Conservation (phyloP, 2,888 invertebrate species). For the Orthonychiurus folsomi region DNA sequence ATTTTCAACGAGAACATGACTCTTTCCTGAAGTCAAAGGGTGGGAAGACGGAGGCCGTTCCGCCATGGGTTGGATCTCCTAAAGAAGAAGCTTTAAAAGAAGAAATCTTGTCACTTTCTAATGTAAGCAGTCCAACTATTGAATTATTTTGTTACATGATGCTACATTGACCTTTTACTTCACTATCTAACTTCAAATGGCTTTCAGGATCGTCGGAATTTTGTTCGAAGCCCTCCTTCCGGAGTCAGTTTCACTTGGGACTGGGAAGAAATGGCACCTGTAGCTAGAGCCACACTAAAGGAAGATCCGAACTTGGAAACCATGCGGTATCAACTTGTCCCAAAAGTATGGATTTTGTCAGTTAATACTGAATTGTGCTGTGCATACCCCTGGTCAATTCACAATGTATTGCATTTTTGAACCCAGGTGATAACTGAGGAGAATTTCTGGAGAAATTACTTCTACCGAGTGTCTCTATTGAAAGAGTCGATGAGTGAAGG, state of each 20-base stretch:
- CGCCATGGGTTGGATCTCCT: slow-evolving; percentile 91
- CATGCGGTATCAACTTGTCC: slow-evolving; percentile 98
- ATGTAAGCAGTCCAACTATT: no score
- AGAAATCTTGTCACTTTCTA: slow-evolving; percentile 87
- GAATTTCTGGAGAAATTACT: slow-evolving; percentile 99
- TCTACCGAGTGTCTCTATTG: slow-evolving; percentile 96
- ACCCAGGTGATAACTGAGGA: slow-evolving; percentile 69
- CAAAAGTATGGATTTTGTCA: slow-evolving; percentile 71
- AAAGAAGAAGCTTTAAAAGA: slow-evolving; percentile 90
- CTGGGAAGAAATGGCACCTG: slow-evolving; percentile 81
- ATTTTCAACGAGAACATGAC: slow-evolving; percentile 94
- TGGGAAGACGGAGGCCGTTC: slow-evolving; percentile 59
- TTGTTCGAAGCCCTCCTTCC: slow-evolving; percentile 89
- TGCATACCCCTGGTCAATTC: no score
- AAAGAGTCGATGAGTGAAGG: slow-evolving; percentile 67
- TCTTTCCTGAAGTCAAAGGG: slow-evolving; percentile 84
- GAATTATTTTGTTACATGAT: no score
- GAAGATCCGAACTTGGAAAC: slow-evolving; percentile 93
- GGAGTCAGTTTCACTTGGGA: slow-evolving; percentile 94
- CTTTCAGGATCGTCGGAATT: slow-evolving; percentile 85
- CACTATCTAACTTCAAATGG: no score
- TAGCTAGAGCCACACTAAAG: slow-evolving; percentile 87
- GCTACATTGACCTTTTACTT: no score
- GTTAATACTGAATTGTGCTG: no score
- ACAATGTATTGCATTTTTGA: no score